Conservation (phyloP, 2,797 vertebrate genomes). For the Pangasius mekongensis region DNA sequence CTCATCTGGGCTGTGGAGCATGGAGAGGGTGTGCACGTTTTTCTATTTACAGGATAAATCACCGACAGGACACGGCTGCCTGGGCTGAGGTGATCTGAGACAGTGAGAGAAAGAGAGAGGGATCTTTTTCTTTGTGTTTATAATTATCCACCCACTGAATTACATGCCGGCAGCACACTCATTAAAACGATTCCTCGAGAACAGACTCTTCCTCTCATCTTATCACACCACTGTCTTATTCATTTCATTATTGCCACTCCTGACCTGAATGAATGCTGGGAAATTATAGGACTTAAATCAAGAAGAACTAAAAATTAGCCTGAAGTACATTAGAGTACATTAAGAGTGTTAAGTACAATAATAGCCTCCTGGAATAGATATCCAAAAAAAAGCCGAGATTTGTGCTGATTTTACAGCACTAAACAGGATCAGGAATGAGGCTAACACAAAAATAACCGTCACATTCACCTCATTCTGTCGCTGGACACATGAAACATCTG, state of each 20-base stretch:
- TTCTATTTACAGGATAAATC: slow-evolving; percentile 55
- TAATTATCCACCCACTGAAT: slow-evolving; percentile 42
- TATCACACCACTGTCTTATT: slow-evolving; percentile 46
- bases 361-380: neutral
- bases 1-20: slow-evolving; percentile 53
- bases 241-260: slow-evolving; percentile 47
- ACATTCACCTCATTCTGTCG: slow-evolving; percentile 32
- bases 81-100: slow-evolving; percentile 31
- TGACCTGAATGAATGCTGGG: slow-evolving; percentile 29
- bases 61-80: slow-evolving; percentile 51
- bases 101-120: slow-evolving; percentile 43
- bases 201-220: slow-evolving; percentile 41
- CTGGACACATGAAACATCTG: slow-evolving; percentile 46
- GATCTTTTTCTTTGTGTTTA: slow-evolving; percentile 36
- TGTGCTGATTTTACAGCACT: slow-evolving; percentile 14
- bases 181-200: slow-evolving; percentile 52
- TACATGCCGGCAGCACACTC: slow-evolving; percentile 45
- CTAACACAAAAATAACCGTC: slow-evolving; percentile 18
- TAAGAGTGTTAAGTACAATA: neutral
- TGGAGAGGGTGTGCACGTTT: slow-evolving; percentile 41
- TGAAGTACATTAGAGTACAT: slow-evolving; percentile 27
- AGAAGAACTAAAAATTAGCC: slow-evolving; percentile 14
- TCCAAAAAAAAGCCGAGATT: neutral
- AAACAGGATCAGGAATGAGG: slow-evolving; percentile 23
- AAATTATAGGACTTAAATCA: slow-evolving; percentile 37